Evolutionary conservation across 2,113 vertebrate species (phyloP), one percentile per base, ranked within the genome.

Genomic region (Proteles cristata): DNA sequence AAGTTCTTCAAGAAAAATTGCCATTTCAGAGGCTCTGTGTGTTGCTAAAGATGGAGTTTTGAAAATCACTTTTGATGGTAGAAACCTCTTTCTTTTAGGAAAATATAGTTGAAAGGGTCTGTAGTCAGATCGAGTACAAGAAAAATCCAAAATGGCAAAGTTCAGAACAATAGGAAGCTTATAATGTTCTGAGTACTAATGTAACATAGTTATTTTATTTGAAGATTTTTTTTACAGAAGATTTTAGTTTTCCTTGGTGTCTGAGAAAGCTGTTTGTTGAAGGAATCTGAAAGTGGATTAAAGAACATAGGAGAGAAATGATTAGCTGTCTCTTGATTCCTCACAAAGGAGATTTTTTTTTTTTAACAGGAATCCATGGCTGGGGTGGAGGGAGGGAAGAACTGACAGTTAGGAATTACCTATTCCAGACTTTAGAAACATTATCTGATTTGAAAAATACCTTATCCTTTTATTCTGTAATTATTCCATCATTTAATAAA

Each of bases 11-110:
- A 76, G 21, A 91, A 90, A 80, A 79, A 68, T 1, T 61, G 73
- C 15, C 58, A 86, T 88, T 95, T 90, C 80, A 90, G 76, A 93
- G 19, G 23, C 39, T 83, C 43, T 69, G 73, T 63, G 28, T 84
- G 80, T 80, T 96, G 45, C 88, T 83, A 58, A 95, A 92, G 21
- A 66, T 68, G 66, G 23, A 92, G 5, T 55, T 19, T 39, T 61
- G 43, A 89, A 93, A 93, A 96, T 85, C 1, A 88, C 50, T 85
- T 97, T 92, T 76, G 48, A 93, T 7, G 50, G 9, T 6, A 92
- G 25, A 76, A 90, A 92, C 35, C 55, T 23, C 11, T 66, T 93
- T 93, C 87, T 55, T 74, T 77, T 77, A 86, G 61, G 66, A 89
- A 86, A 97, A 91, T 91, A 76, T 11, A 58, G 71, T 88, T 92